Base-by-base conservation (phyloP, 2,113 vertebrate species). In the Vicugna pacos region DNA sequence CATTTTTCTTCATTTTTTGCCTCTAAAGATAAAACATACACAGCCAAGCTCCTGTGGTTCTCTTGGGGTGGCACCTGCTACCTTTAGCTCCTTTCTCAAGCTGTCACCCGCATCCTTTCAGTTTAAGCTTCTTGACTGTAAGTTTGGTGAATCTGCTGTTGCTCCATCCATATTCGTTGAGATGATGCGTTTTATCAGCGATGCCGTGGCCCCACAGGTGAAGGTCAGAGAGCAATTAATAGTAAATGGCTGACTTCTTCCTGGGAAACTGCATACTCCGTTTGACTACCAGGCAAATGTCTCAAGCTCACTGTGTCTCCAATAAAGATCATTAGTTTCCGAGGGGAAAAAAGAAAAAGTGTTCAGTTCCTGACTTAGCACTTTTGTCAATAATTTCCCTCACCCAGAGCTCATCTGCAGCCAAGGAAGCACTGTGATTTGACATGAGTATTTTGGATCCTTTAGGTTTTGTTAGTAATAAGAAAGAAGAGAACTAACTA, bases 11-110 rank as follows among this genome's bases (percentile, higher is more conserved):
- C 75, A 6, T 20, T 14, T 22, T 56, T 9, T 48, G 30, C 3
- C 8, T 69, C 35, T 58, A 60, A 62, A 60, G 60, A n/a, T 50
- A 62, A 65, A 46, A 65, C 17, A 69, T 75, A 22, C 50, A 69
- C 15, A 52, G 4, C 19, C 52, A 17, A 88, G 14, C 26, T 0
- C 28, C 6, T 1, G 0, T 10, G 1, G 1, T 32, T 70, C 6
- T 64, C 4, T 32, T 5, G 30, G 9, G 2, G 3, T 69, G 26
- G 6, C 7, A 20, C 2, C 4, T 11, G 2, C 24, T 42, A 13
- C 35, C 1, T 60, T 42, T 86, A 11, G 20, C 14, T 65, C 5
- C 48, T 48, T 85, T 62, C 32, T 28, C 17, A 60, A 54, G 15
- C 8, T 30, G 1, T 35, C 8, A 38, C 5, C 7, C 17, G 46